These are phyloP conservation scores for Myiotriccus ornatus DNA, from an alignment of 2,797 vertebrate genomes.

Conservation along the genomic window DNA sequence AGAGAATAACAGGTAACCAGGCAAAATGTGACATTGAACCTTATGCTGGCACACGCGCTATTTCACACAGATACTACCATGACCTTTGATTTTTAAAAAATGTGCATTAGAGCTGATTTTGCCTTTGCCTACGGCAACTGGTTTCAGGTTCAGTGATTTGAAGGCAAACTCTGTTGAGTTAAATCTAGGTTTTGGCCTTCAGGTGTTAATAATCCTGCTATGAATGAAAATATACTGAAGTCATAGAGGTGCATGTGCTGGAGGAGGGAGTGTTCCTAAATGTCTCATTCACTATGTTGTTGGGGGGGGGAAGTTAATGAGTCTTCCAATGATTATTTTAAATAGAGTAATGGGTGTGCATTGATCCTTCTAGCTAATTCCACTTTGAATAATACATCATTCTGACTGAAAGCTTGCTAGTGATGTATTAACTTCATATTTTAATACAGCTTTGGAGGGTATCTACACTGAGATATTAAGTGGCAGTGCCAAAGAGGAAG, in stretches of 20 bases:
- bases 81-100: constrained; percentile 41
- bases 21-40: constrained; percentile 28
- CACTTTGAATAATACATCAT: constrained; percentile 64
- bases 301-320: constrained; percentile 29
- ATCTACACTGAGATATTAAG: constrained; percentile 57
- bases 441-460: constrained; percentile 40
- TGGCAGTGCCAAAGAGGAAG: constrained; percentile 27
- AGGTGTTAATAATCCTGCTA: constrained; percentile 44
- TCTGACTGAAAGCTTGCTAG: constrained; percentile 56
- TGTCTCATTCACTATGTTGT: constrained; percentile 25
- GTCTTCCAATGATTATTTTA: constrained; percentile 63
- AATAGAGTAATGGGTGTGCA: constrained; percentile 61
- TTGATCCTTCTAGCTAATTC: constrained; percentile 71
- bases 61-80: constrained; percentile 37
- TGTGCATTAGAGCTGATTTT: not conserved
- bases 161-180: not conserved
- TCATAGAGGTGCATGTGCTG: not conserved
- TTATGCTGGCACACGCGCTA: not conserved
- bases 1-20: constrained; percentile 1
- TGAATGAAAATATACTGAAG: constrained; percentile 34
- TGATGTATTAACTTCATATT: constrained; percentile 69
- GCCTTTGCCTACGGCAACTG: constrained; percentile 10
- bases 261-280: not conserved
- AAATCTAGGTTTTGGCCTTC: not conserved
- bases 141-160: constrained; percentile 53